Evolutionary conservation across 2,888 invertebrate genomes (phyloP), one percentile per base, ranked within the genome.

Genomic region (Daptonema setosum): DNA sequence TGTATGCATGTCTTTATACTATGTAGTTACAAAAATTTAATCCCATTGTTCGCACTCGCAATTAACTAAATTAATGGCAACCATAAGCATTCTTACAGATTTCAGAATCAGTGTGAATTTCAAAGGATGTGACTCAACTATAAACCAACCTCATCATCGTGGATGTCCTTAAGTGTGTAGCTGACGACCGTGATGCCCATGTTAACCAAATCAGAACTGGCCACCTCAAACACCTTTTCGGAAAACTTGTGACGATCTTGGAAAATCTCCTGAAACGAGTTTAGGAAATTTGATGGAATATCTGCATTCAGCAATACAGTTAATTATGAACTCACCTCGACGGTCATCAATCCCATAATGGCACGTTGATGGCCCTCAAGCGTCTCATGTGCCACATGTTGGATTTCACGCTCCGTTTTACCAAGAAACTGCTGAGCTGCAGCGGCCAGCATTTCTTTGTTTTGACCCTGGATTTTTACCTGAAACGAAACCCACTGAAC

Each of bases 151-250:
- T 88, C 87, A 74, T 90, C 88, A 70, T 90, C 90, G 60, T 87
- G 78, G 61, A 90, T 86, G 73, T 90, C 90, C 73, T 88, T 90
- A 29, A 90, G 76, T 0, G 88, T 90, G 71, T 90, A 90, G 0
- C 87, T 88, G 20, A 90, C 87, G 0, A 90, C 88, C 11, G 87
- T 87, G 65, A 90, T 87, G 51, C 90, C 88, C 88, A 90, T 90
- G 69, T 90, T 88, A 63, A 88, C 87, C 60, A 90, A 78, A 76
- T 90, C 88, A 54, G 87, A 87, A 26, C 87, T 87, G 2, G 88
- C 88, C 17, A 88, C 88, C 75, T 90, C 87, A 67, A 88, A 90
- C 2, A 90, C 88, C 57, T 60, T 57, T 74, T 87, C 88, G 68
- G 87, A 87, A 73, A 90, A 90, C 73, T 88, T 88, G 74, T 90